A percentile compares a stretch with the other conserved stretches of the same genome.
These are phyloP conservation scores for Echinarachnius parma DNA, from an alignment of 53 echinoderm and acorn worm genomes.

Conservation along the genomic window DNA sequence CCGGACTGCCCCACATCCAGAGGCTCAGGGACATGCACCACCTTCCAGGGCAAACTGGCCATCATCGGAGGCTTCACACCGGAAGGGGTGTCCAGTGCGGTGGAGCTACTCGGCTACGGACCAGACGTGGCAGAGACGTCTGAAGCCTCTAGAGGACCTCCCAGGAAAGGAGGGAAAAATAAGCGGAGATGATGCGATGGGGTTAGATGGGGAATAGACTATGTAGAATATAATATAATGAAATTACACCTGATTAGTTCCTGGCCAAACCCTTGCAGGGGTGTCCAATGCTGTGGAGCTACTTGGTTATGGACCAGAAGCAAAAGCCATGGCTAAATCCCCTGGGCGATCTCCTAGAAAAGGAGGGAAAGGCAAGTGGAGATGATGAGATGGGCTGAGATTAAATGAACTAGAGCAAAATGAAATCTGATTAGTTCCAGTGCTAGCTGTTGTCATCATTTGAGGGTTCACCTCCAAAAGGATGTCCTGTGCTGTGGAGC, in stretches of 20 bases:
- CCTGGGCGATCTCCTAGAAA: background rate
- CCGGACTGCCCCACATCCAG: conserved; percentile 64
- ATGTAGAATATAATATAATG: too few relatives aligned
- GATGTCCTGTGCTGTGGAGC: too few relatives aligned
- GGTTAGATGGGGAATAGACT: too few relatives aligned
- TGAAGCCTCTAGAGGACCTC: conserved; percentile 6
- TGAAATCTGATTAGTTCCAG: too few relatives aligned
- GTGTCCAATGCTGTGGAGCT: conserved; percentile 29
- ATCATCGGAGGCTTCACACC: conserved; percentile 82
- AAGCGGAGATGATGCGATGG: conserved; percentile 42
- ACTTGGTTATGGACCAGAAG: background rate
- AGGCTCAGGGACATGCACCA: conserved; percentile 62
- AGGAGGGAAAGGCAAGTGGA: conserved; percentile 34
- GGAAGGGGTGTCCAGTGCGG: conserved; percentile 26
- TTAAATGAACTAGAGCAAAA: too few relatives aligned
- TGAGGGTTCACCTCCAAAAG: too few relatives aligned
- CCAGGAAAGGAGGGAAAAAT: conserved; percentile 19
- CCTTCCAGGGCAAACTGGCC: conserved; percentile 61
- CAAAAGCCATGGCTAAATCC: background rate
- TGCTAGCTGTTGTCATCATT: too few relatives aligned
- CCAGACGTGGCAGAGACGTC: background rate
- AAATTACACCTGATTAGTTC: too few relatives aligned
- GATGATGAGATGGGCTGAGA: too few relatives aligned
- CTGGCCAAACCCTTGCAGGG: conserved; percentile 28
- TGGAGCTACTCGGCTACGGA: conserved; percentile 8